Evolutionary conservation across 2,888 invertebrate genomes (phyloP), one percentile per base, ranked within the genome.

Genomic region (Pristionchus entomophagus): DNA sequence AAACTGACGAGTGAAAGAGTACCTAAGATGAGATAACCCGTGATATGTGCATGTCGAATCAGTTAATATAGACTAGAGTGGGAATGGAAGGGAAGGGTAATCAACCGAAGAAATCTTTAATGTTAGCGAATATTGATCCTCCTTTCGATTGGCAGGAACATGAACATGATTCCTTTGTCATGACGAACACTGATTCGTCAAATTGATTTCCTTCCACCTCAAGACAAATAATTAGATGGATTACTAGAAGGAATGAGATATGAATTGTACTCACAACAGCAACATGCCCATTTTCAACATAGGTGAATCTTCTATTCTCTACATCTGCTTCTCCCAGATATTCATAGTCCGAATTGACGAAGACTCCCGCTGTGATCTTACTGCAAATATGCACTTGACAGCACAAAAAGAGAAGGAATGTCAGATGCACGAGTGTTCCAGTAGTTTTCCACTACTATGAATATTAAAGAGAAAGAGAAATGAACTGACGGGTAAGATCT

Each of bases 261-360:
- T 65, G 35, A 8, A 19, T 29, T 65, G 5, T 29, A 53, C 80
- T 35, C 22, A 80, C 80, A 12, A 29, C 32, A 29, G 17, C 10
- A 17, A 29, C 38, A 8, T 80, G 29, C 10, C 32, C 38, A 22
- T 32, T 32, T 17, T 80, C 51, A 19, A 19, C 32, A 51, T 80
- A 80, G 8, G 80, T 80, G 53, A 80, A 80, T 51, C 22, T 29
- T 51, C 80, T 22, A 26, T 26, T 51, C 17, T 80, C 80, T 12
- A 80, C 22, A 80, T 80, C 80, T 80, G 80, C 80, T 80, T 80
- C 80, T 51, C 80, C 80, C 10, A 80, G n/a, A 53, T 51, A 80
- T 41, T 80, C 51, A 32, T 14, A 26, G n/a, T 80, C 51, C 32
- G 41, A 19, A 53, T 51, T 29, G 5, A 51, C 35, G 14, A n/a